Conservation (phyloP, 2,113 vertebrate genomes). For the Oryzias curvinotus region DNA sequence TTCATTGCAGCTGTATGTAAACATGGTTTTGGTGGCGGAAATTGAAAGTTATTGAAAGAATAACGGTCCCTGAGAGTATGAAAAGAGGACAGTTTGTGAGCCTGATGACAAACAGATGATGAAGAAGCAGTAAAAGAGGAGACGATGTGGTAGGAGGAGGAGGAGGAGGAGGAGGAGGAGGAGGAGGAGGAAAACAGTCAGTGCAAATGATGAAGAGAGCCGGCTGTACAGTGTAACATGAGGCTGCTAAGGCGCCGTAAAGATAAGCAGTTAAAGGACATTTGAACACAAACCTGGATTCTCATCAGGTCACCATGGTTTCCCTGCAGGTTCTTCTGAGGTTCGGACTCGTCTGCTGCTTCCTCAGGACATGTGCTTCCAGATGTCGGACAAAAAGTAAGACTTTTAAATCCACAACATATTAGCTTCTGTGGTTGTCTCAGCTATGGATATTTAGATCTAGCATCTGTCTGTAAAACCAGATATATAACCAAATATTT, state of each 20-base stretch:
- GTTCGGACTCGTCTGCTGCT: slow-evolving; percentile 43
- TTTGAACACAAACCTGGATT: neutral
- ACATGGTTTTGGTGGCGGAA: too few relatives aligned
- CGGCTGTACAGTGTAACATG: neutral
- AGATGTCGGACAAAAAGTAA: slow-evolving; percentile 45
- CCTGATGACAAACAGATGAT: slow-evolving; percentile 48
- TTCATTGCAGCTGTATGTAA: too few relatives aligned
- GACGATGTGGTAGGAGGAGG: slow-evolving; percentile 6
- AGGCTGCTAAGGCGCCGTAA: slow-evolving; percentile 13
- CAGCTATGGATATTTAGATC: too few relatives aligned
- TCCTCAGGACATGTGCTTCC: slow-evolving; percentile 24
- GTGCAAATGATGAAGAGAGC: slow-evolving; percentile 12
- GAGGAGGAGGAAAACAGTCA: neutral
- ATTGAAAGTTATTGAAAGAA: too few relatives aligned
- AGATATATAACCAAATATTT: too few relatives aligned
- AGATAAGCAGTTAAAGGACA: neutral
- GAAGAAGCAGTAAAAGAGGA: slow-evolving; percentile 1
- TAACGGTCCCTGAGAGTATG: too few relatives aligned
- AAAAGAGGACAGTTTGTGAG: neutral
- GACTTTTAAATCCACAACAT: neutral
- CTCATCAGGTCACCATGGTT: slow-evolving; percentile 37
- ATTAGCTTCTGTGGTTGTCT: too few relatives aligned
- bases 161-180: slow-evolving; percentile 11
- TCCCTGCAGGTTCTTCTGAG: slow-evolving; percentile 35
- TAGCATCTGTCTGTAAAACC: too few relatives aligned